Base-by-base conservation (phyloP, 2,888 invertebrate species). In the Lamellibrachia satsuma region DNA sequence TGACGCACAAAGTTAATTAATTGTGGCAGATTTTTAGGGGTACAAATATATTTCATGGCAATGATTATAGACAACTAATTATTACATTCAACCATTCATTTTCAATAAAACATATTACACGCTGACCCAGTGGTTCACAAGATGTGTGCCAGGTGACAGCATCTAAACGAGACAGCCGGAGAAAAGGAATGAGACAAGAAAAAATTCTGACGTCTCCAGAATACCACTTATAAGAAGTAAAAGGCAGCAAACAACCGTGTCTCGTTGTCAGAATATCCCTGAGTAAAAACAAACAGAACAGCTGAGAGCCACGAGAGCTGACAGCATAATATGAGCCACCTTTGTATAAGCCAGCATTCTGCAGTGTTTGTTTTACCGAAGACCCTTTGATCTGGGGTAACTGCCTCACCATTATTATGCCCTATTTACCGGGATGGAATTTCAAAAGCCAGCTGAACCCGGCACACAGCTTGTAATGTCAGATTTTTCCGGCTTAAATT, bases 331-430 rank as follows among this genome's bases (percentile, higher is more conserved):
- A 11, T 75, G 75, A 75, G 6, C 75, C 22, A 75, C 75, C 22
- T 75, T 22, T 75, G 75, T 75, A 22, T n/a, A 22, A 4, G 22
- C 22, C 15, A 75, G 22, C 22, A 75, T 75, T 11, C 15, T 22
- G 75, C 75, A 75, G 75, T 75, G 75, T 75, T 75, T 75, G 75
- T 75, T 75, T 75, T 75, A 75, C 75, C 75, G 22, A 75, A 22
- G 75, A 6, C 75, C 75, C n/a, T 75, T 75, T 15, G n/a, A 22
- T n/a, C 6, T 22, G 22, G 6, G 3, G 75, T 75, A 75, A 75
- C 22, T 75, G 75, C n/a, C 75, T 75, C n/a, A 4, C 15, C 22
- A 22, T 22, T 75, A 22, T 75, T 15, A 75, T 22, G 22, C 75
- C 15, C 75, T n/a, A 75, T 75, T 75, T 75, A 75, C 75, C 75